Evolutionary conservation across 2,797 vertebrate genomes (phyloP).

Genomic region (Rhabdomys pumilio): DNA sequence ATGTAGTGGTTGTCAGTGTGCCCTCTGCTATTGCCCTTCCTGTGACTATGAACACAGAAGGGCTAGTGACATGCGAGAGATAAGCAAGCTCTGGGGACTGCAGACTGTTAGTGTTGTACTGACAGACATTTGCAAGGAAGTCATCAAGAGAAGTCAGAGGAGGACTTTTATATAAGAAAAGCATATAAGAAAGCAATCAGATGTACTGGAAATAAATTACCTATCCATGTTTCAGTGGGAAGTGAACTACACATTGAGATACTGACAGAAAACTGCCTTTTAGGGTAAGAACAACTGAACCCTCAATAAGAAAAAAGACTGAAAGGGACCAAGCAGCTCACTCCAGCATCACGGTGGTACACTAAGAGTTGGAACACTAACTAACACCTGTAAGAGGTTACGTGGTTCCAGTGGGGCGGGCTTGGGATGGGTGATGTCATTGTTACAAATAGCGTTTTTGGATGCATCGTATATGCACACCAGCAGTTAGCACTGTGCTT

Average conservation of each 20-base stretch:
- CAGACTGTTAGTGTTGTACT: too few relatives aligned
- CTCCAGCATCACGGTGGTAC: constrained; percentile 89
- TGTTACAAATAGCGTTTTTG: constrained; percentile 89
- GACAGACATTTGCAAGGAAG: constrained; percentile 69
- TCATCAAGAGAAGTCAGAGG: constrained; percentile 80
- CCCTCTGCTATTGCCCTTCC: constrained; percentile 91
- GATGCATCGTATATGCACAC: constrained; percentile 92
- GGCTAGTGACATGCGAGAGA: constrained; percentile 90
- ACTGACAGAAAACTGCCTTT: constrained; percentile 91
- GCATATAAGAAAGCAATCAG: constrained; percentile 85
- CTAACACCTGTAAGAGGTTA: constrained; percentile 91
- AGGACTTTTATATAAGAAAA: constrained; percentile 81
- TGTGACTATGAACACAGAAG: constrained; percentile 92
- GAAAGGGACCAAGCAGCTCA: constrained; percentile 92
- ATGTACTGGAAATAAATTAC: constrained; percentile 88
- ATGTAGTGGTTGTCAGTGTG: constrained; percentile 91
- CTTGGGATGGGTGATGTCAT: constrained; percentile 86
- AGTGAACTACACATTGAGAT: constrained; percentile 87
- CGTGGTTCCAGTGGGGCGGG: constrained; percentile 83
- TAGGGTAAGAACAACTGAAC: constrained; percentile 87
- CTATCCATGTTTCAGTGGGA: constrained; percentile 91
- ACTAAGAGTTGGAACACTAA: constrained; percentile 95
- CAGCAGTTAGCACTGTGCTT: constrained; percentile 97
- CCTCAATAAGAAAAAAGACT: constrained; percentile 82
- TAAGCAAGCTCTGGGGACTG: constrained; percentile 79